Evolutionary conservation across 2,797 vertebrate genomes (phyloP), one percentile per base, ranked within the genome.

Genomic region (Pelochelys cantorii): DNA sequence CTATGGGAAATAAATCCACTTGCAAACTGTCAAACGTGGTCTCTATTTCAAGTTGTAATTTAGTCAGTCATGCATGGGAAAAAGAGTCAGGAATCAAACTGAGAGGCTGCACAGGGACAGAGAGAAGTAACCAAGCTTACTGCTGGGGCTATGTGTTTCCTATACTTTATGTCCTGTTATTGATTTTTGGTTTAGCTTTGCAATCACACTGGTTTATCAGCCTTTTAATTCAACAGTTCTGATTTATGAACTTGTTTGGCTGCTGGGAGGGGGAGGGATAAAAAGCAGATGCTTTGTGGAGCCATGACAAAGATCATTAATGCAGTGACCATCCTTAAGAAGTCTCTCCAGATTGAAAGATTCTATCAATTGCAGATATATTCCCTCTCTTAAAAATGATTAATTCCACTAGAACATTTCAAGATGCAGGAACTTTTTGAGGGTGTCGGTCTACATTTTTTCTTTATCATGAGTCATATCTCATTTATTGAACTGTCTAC

Each of bases 1-100:
- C 80, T 25, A 71, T 79, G 83, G 75, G 93, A 93, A 94, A 93
- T 94, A 94, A 96, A 90, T 79, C 78, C 52, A n/a, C 92, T 93
- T 93, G 84, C 56, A 90, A 90, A 68, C 93, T 96, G 89, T 86
- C 94, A 94, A 88, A 90, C 1, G 0, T 34, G 37, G 60, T 17
- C 62, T 42, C 62, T 85, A 29, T 89, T 95, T 96, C 91, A 90
- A 59, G 37, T 79, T 92, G 82, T 88, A 48, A 62, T 75, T 82
- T 77, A 31, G 3, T 85, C 80, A 56, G 87, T 90, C 77, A 71
- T 85, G 10, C 53, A 13, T 59, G 79, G 57, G 42, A 85, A 60
- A 81, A 52, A 8, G 34, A 86, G 42, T 55, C 90, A 37, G 77
- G 57, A 94, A 86, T 86, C 87, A 84, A 93, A 83, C 87, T 77